Percentiles rank a stretch among this genome's conserved stretches.
phyloP scores from a whole-genome alignment of 2,113 vertebrate species.

The Lamprologus ornatipinnis region DNA sequence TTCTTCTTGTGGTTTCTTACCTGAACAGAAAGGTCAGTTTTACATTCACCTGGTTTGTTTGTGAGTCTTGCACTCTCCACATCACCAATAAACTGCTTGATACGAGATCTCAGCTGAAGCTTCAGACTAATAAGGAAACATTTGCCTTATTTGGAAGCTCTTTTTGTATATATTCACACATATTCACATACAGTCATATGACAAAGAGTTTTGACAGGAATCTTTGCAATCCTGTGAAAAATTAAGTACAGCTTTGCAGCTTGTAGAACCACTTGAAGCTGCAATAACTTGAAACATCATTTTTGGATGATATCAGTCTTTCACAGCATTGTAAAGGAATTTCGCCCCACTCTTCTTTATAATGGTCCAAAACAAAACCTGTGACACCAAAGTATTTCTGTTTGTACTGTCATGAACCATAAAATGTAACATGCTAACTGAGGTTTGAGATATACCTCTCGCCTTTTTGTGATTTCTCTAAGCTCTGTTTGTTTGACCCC shows the following conservation, averaged over 20 bases:
- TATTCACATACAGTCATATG: neutral
- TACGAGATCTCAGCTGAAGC: neutral
- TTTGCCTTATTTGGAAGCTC: neutral
- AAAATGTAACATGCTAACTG: neutral
- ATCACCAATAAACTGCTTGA: neutral
- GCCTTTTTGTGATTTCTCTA: neutral
- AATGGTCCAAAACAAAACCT: neutral
- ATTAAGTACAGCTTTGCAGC: accelerated
- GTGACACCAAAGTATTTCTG: neutral
- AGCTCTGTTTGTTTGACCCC: neutral
- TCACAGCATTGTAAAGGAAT: neutral
- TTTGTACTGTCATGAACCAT: neutral
- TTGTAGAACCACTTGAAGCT: neutral
- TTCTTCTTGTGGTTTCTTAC: neutral
- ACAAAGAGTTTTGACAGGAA: neutral
- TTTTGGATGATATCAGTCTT: neutral
- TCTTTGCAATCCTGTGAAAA: neutral
- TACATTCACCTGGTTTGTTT: neutral
- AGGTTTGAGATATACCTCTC: neutral
- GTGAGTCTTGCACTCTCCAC: neutral
- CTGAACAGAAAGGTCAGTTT: neutral
- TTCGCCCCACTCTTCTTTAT: neutral
- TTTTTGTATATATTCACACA: neutral
- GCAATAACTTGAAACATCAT: neutral
- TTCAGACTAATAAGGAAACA: neutral